Evolutionary conservation across 2,888 invertebrate genomes (phyloP), one percentile per base, ranked within the genome.

Genomic region (Nomada flava): DNA sequence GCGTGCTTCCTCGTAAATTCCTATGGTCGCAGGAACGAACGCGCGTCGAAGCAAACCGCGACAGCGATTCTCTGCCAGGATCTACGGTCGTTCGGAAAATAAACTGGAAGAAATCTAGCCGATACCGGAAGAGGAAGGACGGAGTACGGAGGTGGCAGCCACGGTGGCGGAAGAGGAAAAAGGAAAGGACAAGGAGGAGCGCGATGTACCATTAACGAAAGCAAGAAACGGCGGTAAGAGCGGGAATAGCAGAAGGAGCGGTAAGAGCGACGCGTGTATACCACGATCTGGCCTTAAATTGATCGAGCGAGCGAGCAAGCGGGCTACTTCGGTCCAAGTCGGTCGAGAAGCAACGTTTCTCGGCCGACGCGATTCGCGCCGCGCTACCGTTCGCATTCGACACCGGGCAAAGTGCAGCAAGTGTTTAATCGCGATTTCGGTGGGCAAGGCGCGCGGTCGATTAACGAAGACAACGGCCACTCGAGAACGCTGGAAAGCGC

Each of bases 261-360:
- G 82, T 71, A 82, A 74, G 83, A 87, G 75, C 44, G 59, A 42
- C 36, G 63, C 71, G 69, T 52, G 69, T 64, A 71, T 47, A 47
- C 80, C 76, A 84, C 85, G 78, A 84, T 87, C 86, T 85, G 87
- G 86, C 87, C 85, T 92, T 91, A 90, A 92, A 91, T 90, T 91
- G 89, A 88, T 89, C 89, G 89, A 59, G 71, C 83, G 80, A 82
- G 88, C 85, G 84, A 89, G 89, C 85, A 81, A 85, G 77, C 86
- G 85, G 86, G 86, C 90, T 91, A 92, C 88, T 92, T 88, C 77
- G 86, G 62, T 86, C 87, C 85, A 87, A 68, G 86, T 88, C 84
- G 89, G 76, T 81, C 83, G 73, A 74, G 88, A 84, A 86, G 88
- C 84, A 86, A 89, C 89, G 86, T 88, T 86, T 55, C 74, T 76